phyloP scores from a whole-genome alignment of 2,797 vertebrate species.

The Sus cebifrons region DNA sequence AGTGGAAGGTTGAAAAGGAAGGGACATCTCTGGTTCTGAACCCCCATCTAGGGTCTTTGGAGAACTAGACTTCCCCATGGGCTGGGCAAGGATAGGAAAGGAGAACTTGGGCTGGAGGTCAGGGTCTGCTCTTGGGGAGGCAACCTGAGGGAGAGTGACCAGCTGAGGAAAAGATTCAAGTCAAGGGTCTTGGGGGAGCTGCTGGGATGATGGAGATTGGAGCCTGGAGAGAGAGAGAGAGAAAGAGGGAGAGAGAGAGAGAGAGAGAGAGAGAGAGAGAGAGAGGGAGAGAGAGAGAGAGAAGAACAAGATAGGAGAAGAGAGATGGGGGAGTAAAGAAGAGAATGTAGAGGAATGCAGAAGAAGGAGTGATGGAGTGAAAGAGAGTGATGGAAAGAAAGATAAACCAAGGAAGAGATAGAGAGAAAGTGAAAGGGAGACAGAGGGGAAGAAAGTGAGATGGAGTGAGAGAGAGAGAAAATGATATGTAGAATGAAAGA shows the following conservation, averaged over 20 bases:
- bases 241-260: background rate
- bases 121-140: background rate
- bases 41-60: fast-evolving
- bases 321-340: background rate
- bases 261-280: too few species aligned
- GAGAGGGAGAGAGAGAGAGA: background rate
- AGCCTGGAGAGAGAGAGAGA: background rate
- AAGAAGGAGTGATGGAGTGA: background rate
- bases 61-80: background rate
- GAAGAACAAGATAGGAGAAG: background rate
- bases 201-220: background rate
- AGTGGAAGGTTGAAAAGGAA: background rate
- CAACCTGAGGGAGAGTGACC: background rate
- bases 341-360: background rate
- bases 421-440: too few species aligned
- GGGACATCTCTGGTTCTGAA: background rate
- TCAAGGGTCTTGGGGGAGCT: background rate
- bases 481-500: background rate
- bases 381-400: background rate
- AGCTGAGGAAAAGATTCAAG: background rate
- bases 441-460: too few species aligned
- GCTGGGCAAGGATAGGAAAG: background rate
- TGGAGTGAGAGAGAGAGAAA: background rate
- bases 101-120: background rate
- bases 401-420: background rate